phyloP scores from a whole-genome alignment of 2,113 vertebrate species.

The Cryptomyrus ogoouensis region DNA sequence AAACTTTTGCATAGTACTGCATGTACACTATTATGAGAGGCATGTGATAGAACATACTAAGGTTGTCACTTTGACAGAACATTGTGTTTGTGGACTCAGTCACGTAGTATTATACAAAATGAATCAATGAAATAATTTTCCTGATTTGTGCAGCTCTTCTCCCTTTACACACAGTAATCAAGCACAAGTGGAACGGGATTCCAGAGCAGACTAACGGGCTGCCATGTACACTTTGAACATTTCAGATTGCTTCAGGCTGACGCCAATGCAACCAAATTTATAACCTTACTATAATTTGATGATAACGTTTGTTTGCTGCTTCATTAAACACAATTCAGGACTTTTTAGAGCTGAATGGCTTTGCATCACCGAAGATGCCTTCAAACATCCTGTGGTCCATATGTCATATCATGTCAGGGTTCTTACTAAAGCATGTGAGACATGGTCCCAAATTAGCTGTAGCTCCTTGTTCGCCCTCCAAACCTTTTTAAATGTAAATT shows the following conservation, averaged over 20 bases:
- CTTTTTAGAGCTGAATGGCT: slow-evolving; percentile 45
- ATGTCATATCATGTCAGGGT: slow-evolving; percentile 54
- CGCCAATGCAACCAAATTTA: slow-evolving; percentile 22
- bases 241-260: neutral
- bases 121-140: neutral
- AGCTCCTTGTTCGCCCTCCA: slow-evolving; percentile 43
- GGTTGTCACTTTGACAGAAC: neutral
- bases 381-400: slow-evolving; percentile 26
- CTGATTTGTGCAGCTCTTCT: neutral
- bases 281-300: slow-evolving; percentile 29
- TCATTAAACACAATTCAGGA: slow-evolving; percentile 50
- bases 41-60: neutral
- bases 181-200: neutral
- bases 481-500: slow-evolving; percentile 63
- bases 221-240: neutral
- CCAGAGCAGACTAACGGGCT: neutral
- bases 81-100: neutral
- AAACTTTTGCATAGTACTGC: neutral
- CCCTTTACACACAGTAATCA: neutral
- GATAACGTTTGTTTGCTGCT: slow-evolving; percentile 32
- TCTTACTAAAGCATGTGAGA: slow-evolving; percentile 55
- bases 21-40: neutral
- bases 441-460: slow-evolving; percentile 53
- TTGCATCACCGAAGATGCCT: slow-evolving; percentile 38
- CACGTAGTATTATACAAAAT: neutral